These are phyloP conservation scores for Setophaga kirtlandii DNA, from an alignment of 2,113 vertebrate genomes.

Conservation along the genomic window DNA sequence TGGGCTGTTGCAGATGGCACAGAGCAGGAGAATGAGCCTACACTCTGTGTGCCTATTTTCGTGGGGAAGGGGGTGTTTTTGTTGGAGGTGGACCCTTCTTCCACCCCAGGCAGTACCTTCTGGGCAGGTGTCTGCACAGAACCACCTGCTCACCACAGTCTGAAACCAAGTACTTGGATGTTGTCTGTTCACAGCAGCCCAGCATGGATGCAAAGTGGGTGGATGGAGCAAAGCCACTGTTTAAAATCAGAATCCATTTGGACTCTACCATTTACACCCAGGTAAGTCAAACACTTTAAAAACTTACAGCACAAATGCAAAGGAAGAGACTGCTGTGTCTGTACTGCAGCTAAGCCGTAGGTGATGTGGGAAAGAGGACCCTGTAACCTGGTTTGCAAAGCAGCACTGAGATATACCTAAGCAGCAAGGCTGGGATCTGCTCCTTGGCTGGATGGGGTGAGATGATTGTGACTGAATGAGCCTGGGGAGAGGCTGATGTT, in stretches of 20 bases:
- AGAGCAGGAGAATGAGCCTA: neutral
- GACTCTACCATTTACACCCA: slow-evolving; percentile 94
- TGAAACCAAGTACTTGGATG: neutral
- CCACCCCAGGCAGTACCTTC: neutral
- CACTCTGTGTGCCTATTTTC: neutral
- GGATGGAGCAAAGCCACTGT: slow-evolving; percentile 89
- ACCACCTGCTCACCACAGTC: neutral
- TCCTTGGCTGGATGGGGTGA: neutral
- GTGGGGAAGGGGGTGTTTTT: neutral
- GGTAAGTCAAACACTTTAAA: slow-evolving; percentile 67
- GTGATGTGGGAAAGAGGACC: neutral
- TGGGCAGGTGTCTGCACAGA: neutral
- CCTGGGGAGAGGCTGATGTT: neutral
- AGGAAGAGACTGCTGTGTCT: neutral
- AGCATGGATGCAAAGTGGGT: slow-evolving; percentile 91
- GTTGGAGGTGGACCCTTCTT: neutral
- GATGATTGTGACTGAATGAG: neutral
- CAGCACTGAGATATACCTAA: neutral
- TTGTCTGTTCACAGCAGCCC: slow-evolving; percentile 73
- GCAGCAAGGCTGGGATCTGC: neutral
- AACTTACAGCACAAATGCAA: neutral
- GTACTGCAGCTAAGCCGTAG: neutral
- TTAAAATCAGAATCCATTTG: slow-evolving; percentile 88
- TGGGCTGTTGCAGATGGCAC: neutral
- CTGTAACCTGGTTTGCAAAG: neutral